Evolutionary conservation across 1,140 invertebrate genomes (phyloP), one percentile per base, ranked within the genome.

Genomic region (Hypothenemus hampei): DNA sequence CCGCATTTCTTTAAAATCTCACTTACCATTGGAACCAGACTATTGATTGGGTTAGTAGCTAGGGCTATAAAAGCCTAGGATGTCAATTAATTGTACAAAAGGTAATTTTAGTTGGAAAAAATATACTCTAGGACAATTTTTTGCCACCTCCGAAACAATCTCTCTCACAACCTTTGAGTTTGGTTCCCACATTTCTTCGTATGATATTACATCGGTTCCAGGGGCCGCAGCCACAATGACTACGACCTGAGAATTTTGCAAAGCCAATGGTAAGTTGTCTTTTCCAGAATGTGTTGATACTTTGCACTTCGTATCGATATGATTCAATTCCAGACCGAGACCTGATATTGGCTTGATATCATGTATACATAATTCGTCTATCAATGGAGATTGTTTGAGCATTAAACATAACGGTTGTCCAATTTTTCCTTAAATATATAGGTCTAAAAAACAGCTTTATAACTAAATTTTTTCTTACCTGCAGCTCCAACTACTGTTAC

Each of bases 301-400:
- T 71, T 85, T 87, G 57, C 79, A 81, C 45, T 71, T 74, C 3
- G 79, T 80, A 59, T 82, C 78, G 6, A 82, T 75, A 33, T 81
- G 77, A 58, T 73, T 78, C 4, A 83, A 65, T 57, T 83, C 80
- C 61, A 75, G 65, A n/a, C 74, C 75, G n/a, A 78, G 71, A 11
- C 76, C 75, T 13, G 69, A 68, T 3, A 74, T 73, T 3, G 73
- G 63, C 21, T 67, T 67, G 7, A 72, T 62, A 63, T 82, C 80
- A 49, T 78, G 79, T 15, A 83, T 53, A 22, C 78, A 75, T 57
- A 83, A 67, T 67, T 82, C 80, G 52, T 83, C 80, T 44, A 83
- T 72, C 41, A 81, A 59, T 2, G 75, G 72, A 22, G 78, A 79
- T 61, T 80, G 80, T 62, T 83, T 82, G 24, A 82, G 58, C 46